A percentile compares a stretch with the other conserved stretches of the same genome.
Conservation (phyloP, 1,140 invertebrate species). For the Tetramorium parvispinum region DNA sequence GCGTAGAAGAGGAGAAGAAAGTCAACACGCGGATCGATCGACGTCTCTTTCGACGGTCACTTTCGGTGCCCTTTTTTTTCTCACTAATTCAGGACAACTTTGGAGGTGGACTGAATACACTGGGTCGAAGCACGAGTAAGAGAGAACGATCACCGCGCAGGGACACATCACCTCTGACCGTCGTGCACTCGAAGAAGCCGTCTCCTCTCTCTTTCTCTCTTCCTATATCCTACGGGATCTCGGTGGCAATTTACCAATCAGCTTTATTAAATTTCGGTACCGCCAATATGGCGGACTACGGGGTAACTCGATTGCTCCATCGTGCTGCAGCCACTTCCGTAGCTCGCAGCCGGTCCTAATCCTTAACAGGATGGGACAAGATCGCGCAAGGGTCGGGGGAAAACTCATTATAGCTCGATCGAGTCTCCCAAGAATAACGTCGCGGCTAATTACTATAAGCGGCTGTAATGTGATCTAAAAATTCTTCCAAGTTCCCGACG, state of each 20-base stretch:
- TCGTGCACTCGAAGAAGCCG: conserved; percentile 29
- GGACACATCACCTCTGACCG: background rate
- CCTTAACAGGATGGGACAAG: conserved; percentile 44
- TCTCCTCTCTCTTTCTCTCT: background rate
- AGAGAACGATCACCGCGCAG: background rate
- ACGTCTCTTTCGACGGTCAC: background rate
- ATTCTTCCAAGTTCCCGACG: background rate
- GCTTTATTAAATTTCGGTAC: conserved; percentile 78
- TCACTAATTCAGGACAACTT: conserved; percentile 12
- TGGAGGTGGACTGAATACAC: background rate
- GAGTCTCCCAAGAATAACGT: conserved; percentile 63
- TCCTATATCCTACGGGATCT: conserved; percentile 43
- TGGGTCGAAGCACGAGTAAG: background rate
- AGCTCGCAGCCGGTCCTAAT: conserved; percentile 52
- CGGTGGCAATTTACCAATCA: conserved; percentile 80
- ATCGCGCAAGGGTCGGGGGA: conserved; percentile 13
- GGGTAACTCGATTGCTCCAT: conserved; percentile 73
- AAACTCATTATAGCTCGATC: conserved; percentile 67
- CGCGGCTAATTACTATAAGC: conserved; percentile 46
- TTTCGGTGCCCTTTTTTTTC: background rate
- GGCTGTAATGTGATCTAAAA: conserved; percentile 39
- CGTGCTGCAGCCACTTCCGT: conserved; percentile 53
- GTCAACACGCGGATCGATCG: background rate
- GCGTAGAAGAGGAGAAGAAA: background rate
- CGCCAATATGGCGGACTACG: conserved; percentile 73